Percentiles rank a stretch among this genome's conserved stretches.
phyloP scores from a whole-genome alignment of 2,797 vertebrate genomes.

The Pelobates cultripes region DNA sequence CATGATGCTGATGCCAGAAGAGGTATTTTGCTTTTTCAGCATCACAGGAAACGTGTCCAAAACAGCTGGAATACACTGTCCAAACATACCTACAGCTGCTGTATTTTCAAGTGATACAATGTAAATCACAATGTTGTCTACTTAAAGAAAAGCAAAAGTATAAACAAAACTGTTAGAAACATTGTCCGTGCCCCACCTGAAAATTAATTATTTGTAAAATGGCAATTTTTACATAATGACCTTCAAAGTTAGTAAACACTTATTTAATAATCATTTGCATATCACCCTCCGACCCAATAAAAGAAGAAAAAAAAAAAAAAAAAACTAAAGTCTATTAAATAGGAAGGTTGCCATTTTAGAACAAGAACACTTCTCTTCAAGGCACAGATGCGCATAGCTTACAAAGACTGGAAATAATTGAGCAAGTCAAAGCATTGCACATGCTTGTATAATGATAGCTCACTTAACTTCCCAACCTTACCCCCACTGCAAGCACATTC shows the following conservation, averaged over 20 bases:
- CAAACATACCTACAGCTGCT: no score
- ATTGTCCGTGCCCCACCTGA: no score
- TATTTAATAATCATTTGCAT: not conserved
- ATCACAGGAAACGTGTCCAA: no score
- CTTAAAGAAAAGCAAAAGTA: no score
- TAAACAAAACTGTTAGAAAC: no score
- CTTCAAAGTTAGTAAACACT: not conserved
- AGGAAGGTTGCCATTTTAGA: not conserved
- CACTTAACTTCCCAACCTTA: constrained; percentile 51
- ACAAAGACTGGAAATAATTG: constrained; percentile 44
- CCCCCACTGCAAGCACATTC: constrained; percentile 26
- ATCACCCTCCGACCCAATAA: not conserved
- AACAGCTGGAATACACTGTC: no score
- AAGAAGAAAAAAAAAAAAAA: not conserved
- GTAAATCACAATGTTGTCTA: no score
- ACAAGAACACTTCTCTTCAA: constrained; percentile 15
- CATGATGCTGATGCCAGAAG: no score
- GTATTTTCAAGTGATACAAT: no score
- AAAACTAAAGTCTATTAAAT: not conserved
- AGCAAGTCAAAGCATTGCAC: constrained; percentile 44
- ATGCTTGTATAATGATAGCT: constrained; percentile 50
- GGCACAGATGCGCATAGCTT: constrained; percentile 27
- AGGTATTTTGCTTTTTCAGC: no score
- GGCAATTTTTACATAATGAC: no score
- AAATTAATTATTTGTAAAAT: no score